phyloP scores from a whole-genome alignment of 2,113 vertebrate species.

The Oriolus oriolus region DNA sequence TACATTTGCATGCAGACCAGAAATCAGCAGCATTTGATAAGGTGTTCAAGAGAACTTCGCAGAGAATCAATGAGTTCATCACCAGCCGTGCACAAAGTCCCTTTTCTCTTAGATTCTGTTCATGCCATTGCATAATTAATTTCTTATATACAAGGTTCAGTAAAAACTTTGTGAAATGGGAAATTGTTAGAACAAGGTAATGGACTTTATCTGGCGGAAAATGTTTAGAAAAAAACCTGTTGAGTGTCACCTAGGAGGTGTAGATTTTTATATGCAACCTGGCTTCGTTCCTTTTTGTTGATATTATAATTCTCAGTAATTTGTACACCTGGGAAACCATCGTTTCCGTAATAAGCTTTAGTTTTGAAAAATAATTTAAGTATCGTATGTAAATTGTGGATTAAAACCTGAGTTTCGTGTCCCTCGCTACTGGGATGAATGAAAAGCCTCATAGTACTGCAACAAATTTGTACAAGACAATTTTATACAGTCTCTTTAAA shows the following conservation, averaged over 20 bases:
- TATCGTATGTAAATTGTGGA: not conserved
- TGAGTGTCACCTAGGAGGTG: not conserved
- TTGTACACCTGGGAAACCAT: not conserved
- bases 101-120: constrained; percentile 26
- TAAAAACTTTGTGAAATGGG: not conserved
- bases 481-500: not conserved
- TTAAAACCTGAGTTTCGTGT: not conserved
- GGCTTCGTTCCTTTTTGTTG: not conserved
- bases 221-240: not conserved
- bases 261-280: not conserved
- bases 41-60: not conserved
- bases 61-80: not conserved
- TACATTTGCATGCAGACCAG: not conserved
- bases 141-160: constrained; percentile 19
- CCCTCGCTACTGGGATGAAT: not conserved
- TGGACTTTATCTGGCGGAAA: not conserved
- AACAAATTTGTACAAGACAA: not conserved
- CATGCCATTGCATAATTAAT: constrained; percentile 9
- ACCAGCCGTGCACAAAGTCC: not conserved
- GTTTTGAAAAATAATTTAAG: not conserved
- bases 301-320: not conserved
- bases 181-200: not conserved
- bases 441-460: not conserved
- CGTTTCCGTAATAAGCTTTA: not conserved
- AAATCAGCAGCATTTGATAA: constrained; percentile 3